These are phyloP conservation scores for Dendronephthya gigantea DNA, from an alignment of 64 coral and sea anemone genomes.

Conservation along the genomic window DNA sequence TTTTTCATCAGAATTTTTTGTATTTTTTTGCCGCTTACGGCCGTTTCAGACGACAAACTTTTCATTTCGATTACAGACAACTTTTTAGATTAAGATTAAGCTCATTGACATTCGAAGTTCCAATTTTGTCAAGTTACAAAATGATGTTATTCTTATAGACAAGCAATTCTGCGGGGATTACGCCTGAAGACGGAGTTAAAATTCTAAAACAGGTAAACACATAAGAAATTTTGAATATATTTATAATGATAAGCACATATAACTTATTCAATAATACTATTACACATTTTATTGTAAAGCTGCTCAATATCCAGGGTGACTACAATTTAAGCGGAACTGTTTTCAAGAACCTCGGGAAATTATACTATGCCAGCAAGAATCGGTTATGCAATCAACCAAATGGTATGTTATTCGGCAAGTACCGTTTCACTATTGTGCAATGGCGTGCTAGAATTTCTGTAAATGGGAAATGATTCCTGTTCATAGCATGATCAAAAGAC, in stretches of 20 bases:
- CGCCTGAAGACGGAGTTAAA: background rate
- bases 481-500: too few relatives aligned
- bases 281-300: background rate
- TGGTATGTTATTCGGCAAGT: background rate
- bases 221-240: too few relatives aligned
- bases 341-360: background rate
- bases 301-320: background rate
- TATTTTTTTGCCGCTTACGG: background rate
- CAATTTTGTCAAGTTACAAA: too few relatives aligned
- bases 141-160: too few relatives aligned
- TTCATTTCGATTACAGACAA: too few relatives aligned
- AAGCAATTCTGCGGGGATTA: background rate
- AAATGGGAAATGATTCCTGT: too few relatives aligned
- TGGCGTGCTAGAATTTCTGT: too few relatives aligned
- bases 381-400: background rate
- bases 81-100: too few relatives aligned
- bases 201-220: background rate
- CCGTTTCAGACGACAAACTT: too few relatives aligned
- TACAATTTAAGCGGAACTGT: background rate
- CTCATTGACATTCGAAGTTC: too few relatives aligned
- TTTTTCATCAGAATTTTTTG: too few relatives aligned
- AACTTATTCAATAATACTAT: background rate
- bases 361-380: background rate
- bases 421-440: too few relatives aligned
- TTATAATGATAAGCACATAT: background rate